Base-by-base conservation (phyloP, 1,140 invertebrate species). In the Saxidomus purpurata region DNA sequence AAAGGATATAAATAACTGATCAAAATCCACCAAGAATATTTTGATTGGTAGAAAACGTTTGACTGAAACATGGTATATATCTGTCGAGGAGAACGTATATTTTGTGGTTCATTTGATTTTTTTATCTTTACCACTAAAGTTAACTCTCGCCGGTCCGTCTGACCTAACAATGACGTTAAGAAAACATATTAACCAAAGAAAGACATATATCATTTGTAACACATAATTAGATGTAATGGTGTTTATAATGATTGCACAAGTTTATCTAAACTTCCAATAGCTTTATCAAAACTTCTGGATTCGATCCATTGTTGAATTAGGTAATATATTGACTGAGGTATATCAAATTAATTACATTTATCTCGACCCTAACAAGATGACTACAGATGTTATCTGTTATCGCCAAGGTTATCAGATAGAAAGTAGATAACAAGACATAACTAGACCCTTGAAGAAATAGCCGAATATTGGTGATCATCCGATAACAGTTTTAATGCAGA, bases 261-360 rank as follows among this genome's bases (percentile, higher is more conserved):
- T 36, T 71, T 71, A 38, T 71, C 31, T 19, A 19, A 40, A 71
- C 67, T 38, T 71, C 28, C 67, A 71, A 71, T 71, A 71, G 36
- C 36, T 19, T 71, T 71, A 71, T 38, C 67, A 38, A 71, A 71
- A 36, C 6, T 19, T 38, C 34, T 8, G 36, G 8, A 28, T 71
- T 38, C 67, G 6, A 38, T 71, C 2, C 28, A 71, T 71, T 71
- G 67, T 71, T 19, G 28, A 71, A 11, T 71, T 71, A 71, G 67
- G 67, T 71, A 71, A 71, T 71, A 71, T 71, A 71, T 71, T n/a
- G 34, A 71, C 67, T 71, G 67, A 17, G 34, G 67, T 71, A 71
- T 71, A 71, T 71, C 34, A 71, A 17, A 38, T 38, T 71, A 71
- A 71, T 71, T 71, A 71, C 17, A 38, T 15, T 71, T 71, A 71